Evolutionary conservation across 2,888 invertebrate genomes (phyloP).

Genomic region (Pyrrhosoma nymphula): DNA sequence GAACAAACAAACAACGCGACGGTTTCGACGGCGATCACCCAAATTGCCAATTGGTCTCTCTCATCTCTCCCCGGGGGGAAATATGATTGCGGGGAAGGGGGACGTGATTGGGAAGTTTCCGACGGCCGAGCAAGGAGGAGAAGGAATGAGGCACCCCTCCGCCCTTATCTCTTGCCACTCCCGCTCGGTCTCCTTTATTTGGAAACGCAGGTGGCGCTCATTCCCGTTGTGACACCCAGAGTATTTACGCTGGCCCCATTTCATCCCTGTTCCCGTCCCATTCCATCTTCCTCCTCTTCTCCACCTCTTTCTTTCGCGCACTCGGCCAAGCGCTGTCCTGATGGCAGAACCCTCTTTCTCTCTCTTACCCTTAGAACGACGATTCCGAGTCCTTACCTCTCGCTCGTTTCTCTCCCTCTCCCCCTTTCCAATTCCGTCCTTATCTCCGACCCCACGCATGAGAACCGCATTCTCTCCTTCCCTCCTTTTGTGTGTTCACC

Average conservation of each 20-base stretch:
- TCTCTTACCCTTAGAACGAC: too few species aligned
- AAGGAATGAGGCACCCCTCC: too few species aligned
- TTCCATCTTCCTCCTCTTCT: neutral
- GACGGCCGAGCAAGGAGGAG: neutral
- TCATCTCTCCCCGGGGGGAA: neutral
- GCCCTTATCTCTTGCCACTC: too few species aligned
- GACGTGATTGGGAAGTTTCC: neutral
- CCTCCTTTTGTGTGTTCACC: neutral
- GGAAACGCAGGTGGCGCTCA: neutral
- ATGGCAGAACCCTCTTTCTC: too few species aligned
- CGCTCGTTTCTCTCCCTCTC: neutral
- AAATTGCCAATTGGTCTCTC: neutral
- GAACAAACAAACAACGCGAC: too few species aligned
- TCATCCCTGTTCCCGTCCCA: neutral
- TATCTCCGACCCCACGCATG: neutral
- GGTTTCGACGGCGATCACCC: too few species aligned
- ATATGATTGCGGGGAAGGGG: neutral
- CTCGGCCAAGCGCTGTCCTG: neutral
- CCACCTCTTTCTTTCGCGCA: neutral
- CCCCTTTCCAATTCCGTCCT: neutral
- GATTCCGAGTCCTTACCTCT: too few species aligned
- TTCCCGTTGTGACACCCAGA: neutral
- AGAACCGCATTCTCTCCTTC: neutral
- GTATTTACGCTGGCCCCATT: neutral
- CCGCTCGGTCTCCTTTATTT: neutral